Evolutionary conservation across 2,797 vertebrate genomes (phyloP), one percentile per base, ranked within the genome.

Genomic region (Sandelia bainsii): DNA sequence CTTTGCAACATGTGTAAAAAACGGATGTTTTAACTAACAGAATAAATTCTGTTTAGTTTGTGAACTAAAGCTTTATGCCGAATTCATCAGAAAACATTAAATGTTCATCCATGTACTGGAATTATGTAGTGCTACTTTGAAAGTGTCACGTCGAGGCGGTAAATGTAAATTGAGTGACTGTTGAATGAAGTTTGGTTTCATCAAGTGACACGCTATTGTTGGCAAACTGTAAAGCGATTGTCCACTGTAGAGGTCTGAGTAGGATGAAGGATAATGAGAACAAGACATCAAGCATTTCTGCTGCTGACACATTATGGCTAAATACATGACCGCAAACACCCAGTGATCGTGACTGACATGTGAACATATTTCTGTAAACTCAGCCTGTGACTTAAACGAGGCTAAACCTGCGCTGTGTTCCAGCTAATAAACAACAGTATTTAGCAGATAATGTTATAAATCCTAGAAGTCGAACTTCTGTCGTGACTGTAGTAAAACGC

Each of bases 321-420:
- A 57, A 10, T 61, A 17, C 62, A 64, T 61, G 23, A 72, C 42
- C 14, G 16, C 52, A 40, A 22, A 68, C 71, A 11, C 8, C 25
- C 29, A 20, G 5, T 34, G 48, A 29, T 37, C 67, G 58, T 65
- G 75, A 72, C 79, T 57, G 59, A 73, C 69, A 68, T 67, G 61
- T 45, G 67, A 44, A 12, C 57, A 16, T n/a, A 40, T 70, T 63
- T 56, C 51, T 6, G 29, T 37, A 9, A 0, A 19, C 37, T 58
- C 68, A 52, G 23, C 6, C 45, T 45, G 62, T 42, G 65, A 46
- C 27, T 1, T 0, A 2, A 32, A 22, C 20, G 4, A 8, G 25
- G 16, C 44, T 34, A 27, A 51, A 27, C 17, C 6, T 1, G 29
- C 1, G n/a, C 10, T 0, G 3, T 50, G 40, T 14, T 39, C 3